Evolutionary conservation across 2,113 vertebrate species (phyloP), one percentile per base, ranked within the genome.

Genomic region (Megaleporinus macrocephalus): DNA sequence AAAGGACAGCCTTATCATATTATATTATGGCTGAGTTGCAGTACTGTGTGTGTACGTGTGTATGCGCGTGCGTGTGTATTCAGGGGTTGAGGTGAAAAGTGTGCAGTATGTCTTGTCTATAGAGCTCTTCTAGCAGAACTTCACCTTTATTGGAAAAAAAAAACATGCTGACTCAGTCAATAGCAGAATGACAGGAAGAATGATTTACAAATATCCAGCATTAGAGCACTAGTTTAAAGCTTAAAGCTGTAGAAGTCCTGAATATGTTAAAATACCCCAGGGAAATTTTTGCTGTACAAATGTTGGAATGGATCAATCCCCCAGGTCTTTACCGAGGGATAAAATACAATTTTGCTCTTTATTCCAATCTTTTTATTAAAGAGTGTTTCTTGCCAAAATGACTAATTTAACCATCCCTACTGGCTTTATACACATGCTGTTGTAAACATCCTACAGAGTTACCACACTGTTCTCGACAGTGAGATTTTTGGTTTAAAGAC

Each of bases 1-100:
- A 90, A 89, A 91, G 85, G 85, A 79, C 87, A 86, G 83, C 63
- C 83, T 86, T 89, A 89, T 89, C 88, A 90, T 88, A 86, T 78
- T 84, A 83, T 57, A 80, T 81, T 78, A 90, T 85, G 78, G 75
- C 68, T 65, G 76, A 77, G 62, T 70, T 74, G 77, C 36, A 73
- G 14, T 10, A 73, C 73, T 72, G 57, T 78, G 51, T 44, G 30
- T 29, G 36, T 49, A 18, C 20, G 27, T 63, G 57, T 36, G 55
- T 27, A 26, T 36, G 57, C n/a, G 1, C 16, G 73, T 76, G 73
- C 26, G 2, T 71, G 44, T 59, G 27, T 55, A 29, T 73, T 69
- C 33, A 27, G 55, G 29, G 61, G 41, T 65, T 76, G 30, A 18
- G 30, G 26, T 62, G 51, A 49, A 63, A 29, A 16, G 26, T 18